These are phyloP conservation scores for Antitype chi DNA, from an alignment of 2,888 invertebrate genomes.

Conservation along the genomic window DNA sequence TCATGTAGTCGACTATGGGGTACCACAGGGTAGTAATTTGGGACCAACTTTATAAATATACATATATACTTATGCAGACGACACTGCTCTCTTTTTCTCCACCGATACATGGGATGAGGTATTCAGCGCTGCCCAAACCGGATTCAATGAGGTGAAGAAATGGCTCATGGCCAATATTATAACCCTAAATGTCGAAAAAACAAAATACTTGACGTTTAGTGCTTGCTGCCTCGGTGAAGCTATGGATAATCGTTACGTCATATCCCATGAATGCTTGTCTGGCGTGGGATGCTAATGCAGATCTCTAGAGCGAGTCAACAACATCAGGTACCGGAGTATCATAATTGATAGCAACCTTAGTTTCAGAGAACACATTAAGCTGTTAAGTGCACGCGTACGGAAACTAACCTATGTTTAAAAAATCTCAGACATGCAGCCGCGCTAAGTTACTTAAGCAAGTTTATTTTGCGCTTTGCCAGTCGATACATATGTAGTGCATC, in stretches of 20 bases:
- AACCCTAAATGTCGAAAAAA: neutral
- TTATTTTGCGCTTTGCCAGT: neutral
- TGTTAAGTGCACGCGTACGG: neutral
- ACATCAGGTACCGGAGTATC: neutral
- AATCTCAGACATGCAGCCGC: neutral
- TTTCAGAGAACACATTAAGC: neutral
- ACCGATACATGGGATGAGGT: neutral
- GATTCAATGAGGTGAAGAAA: neutral
- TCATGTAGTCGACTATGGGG: neutral
- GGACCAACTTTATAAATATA: neutral
- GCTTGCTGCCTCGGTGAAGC: neutral
- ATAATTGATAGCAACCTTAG: neutral
- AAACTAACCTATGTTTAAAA: neutral
- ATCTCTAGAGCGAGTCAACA: neutral
- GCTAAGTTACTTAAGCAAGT: neutral
- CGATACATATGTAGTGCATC: neutral
- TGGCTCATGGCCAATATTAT: neutral
- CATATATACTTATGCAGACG: neutral
- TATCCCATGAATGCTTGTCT: neutral
- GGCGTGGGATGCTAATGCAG: neutral
- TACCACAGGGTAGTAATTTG: neutral
- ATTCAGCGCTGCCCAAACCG: neutral
- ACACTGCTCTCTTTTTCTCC: neutral
- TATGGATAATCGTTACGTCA: neutral
- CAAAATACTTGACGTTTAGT: neutral